phyloP scores from a whole-genome alignment of 2,113 vertebrate genomes.

The Lampris megalopsis region DNA sequence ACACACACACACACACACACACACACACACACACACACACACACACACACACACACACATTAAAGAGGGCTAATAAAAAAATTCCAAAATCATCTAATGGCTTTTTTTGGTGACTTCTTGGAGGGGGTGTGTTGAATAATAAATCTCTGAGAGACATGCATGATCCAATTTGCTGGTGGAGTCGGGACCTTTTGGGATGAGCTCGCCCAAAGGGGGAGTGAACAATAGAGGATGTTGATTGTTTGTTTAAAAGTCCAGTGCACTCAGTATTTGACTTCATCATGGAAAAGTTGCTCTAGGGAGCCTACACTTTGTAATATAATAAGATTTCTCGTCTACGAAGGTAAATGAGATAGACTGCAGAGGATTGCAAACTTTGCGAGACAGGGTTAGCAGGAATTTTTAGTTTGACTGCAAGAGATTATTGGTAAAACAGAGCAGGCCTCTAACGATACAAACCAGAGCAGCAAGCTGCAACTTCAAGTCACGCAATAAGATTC shows the following conservation, averaged over 20 bases:
- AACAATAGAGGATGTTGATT: conserved; percentile 22
- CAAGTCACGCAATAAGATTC: neutral
- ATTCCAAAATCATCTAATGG: too few relatives aligned
- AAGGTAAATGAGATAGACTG: conserved; percentile 22
- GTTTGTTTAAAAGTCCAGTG: conserved; percentile 16
- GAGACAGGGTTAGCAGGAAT: conserved; percentile 13
- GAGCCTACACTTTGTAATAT: conserved; percentile 12
- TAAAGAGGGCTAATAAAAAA: too few relatives aligned
- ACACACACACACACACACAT: too few relatives aligned
- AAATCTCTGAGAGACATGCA: too few relatives aligned
- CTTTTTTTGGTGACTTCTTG: too few relatives aligned
- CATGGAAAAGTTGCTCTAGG: conserved; percentile 31
- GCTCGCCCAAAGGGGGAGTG: neutral
- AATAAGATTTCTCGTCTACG: conserved; percentile 2
- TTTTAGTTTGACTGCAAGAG: conserved; percentile 4
- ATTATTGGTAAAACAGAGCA: conserved; percentile 8
- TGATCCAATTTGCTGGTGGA: too few relatives aligned
- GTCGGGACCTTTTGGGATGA: too few relatives aligned
- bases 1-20: too few relatives aligned
- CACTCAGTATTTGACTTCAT: conserved; percentile 14
- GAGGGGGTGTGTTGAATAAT: too few relatives aligned
- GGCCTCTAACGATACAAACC: conserved; percentile 8
- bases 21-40: too few relatives aligned
- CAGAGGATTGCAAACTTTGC: conserved; percentile 1
- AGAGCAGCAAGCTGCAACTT: neutral